Base-by-base conservation (phyloP, 1,140 invertebrate genomes). In the Paramacrobiotus metropolitanus region DNA sequence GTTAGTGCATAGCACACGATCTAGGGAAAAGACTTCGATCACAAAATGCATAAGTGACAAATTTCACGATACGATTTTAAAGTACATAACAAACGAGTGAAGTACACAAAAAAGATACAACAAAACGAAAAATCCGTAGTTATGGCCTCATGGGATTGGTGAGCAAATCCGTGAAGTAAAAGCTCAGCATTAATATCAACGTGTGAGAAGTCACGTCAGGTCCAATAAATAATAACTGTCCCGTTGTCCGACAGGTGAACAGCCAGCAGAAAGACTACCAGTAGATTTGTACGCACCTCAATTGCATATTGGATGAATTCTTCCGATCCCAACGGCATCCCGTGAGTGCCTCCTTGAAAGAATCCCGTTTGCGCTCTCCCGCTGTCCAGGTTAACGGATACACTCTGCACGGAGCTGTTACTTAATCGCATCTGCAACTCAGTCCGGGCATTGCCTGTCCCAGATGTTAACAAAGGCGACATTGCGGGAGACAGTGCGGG, bases 361-460 rank as follows among this genome's bases (percentile, higher is more conserved):
- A 40, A 40, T 40, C 34, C 34, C n/a, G 9, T 15, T n/a, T 40
- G 34, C n/a, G n/a, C 34, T 9, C 34, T 40, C 34, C 34, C 34
- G 34, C 9, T 40, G 9, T 40, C 34, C 9, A 40, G 34, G 34
- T 9, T 40, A 9, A n/a, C 9, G 9, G 9, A 40, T 40, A n/a
- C 34, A 40, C 9, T 15, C n/a, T 15, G 9, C 34, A 40, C 34
- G 28, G 24, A 28, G 15, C 15, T 20, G 61, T 31, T 59, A 65
- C 62, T 67, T 68, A 80, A 78, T 79, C 89, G 85, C 81, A 91
- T 86, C 31, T 48, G 60, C 30, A 60, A 20, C 34, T 44, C 55
- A 62, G n/a, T 21, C 62, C 20, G 40, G 3, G 30, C n/a, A 31
- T 29, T 31, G 29, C 31, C 24, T 29, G 29, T 28, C 30, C 31